phyloP scores from a whole-genome alignment of 2,888 invertebrate species.

The Eremobia ochroleuca region DNA sequence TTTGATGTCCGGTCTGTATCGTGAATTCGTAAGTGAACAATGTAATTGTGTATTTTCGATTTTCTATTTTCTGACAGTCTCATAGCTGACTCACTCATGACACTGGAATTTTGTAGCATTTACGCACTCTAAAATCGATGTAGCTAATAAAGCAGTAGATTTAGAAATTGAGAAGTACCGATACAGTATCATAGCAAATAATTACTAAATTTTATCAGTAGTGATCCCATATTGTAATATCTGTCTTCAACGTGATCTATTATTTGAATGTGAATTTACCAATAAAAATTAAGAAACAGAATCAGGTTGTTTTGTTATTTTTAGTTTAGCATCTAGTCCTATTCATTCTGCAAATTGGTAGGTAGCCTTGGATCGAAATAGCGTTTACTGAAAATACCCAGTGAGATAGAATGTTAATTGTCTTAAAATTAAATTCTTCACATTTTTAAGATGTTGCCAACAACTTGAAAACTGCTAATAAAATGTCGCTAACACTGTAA shows the following conservation, averaged over 20 bases:
- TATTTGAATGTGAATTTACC: slow-evolving; percentile 91
- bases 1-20: slow-evolving; percentile 90
- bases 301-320: slow-evolving; percentile 67
- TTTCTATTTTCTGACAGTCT: slow-evolving; percentile 84
- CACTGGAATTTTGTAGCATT: slow-evolving; percentile 88
- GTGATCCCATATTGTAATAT: slow-evolving; percentile 86
- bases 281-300: slow-evolving; percentile 89
- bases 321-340: slow-evolving; percentile 4
- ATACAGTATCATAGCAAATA: slow-evolving; percentile 89
- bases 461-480: not conserved
- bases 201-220: slow-evolving; percentile 88
- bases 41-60: slow-evolving; percentile 85
- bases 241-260: slow-evolving; percentile 90
- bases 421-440: not conserved
- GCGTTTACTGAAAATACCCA: not conserved
- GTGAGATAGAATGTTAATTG: not conserved
- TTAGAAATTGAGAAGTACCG: slow-evolving; percentile 89
- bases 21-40: slow-evolving; percentile 85
- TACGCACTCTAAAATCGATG: slow-evolving; percentile 87
- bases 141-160: slow-evolving; percentile 87
- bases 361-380: slow-evolving; percentile 14
- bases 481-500: not conserved
- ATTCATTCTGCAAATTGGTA: not conserved
- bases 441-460: not conserved
- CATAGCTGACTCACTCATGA: slow-evolving; percentile 82